Conservation (phyloP, 2,888 invertebrate species). For the Trichopria drosophilae region DNA sequence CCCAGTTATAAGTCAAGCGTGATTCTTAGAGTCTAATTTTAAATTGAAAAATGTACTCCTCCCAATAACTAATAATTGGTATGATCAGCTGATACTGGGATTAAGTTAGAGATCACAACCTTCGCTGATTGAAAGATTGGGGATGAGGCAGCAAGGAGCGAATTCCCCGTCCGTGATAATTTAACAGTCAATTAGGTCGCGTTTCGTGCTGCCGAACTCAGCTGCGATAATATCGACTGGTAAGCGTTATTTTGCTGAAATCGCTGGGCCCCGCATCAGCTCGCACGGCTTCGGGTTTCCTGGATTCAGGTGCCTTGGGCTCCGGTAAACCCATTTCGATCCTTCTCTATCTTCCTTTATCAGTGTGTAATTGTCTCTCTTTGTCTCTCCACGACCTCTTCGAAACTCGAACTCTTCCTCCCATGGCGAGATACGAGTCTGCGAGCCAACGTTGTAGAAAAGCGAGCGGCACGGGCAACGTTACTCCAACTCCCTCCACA, state of each 20-base stretch:
- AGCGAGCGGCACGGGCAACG: slow-evolving; percentile 20
- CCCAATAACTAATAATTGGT: not conserved
- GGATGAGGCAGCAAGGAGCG: slow-evolving; percentile 33
- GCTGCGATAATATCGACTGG: slow-evolving; percentile 51
- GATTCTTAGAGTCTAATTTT: not conserved
- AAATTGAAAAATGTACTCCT: not conserved
- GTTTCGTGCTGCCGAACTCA: slow-evolving; percentile 45
- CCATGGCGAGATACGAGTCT: slow-evolving; percentile 11
- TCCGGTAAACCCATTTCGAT: slow-evolving; percentile 34
- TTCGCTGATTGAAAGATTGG: not conserved
- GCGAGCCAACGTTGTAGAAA: slow-evolving; percentile 12
- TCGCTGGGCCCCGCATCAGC: slow-evolving; percentile 44
- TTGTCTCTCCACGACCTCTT: slow-evolving; percentile 29
- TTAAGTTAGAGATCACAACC: not conserved
- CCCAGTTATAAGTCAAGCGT: too few relatives aligned
- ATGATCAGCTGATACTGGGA: not conserved
- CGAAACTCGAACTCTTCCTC: too few relatives aligned
- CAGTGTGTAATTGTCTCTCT: slow-evolving; percentile 37
- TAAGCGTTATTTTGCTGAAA: slow-evolving; percentile 56
- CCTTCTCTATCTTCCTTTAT: slow-evolving; percentile 32
- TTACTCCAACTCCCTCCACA: too few relatives aligned
- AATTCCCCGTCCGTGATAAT: slow-evolving; percentile 48
- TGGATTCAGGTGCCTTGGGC: slow-evolving; percentile 37
- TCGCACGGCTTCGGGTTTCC: slow-evolving; percentile 36
- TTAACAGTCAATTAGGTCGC: slow-evolving; percentile 56